Evolutionary conservation across 2,888 invertebrate species (phyloP), one percentile per base, ranked within the genome.

Genomic region (Drosophila robusta): DNA sequence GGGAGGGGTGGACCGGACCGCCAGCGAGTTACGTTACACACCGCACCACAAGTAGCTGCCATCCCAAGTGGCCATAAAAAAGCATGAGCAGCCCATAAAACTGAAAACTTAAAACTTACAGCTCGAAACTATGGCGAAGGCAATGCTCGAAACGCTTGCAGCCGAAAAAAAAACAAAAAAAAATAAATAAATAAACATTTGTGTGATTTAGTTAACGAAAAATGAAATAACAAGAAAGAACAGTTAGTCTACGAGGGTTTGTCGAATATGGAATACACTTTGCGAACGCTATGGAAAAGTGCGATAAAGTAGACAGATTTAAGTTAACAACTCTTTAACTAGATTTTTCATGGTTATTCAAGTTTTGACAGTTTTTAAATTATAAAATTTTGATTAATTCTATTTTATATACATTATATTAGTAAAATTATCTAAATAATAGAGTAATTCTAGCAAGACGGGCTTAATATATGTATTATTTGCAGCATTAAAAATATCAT

Each of bases 11-110:
- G n/a, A 14, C n/a, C 26, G 12, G 54, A 4, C 34, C 12, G 54
- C 5, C 44, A 12, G 54, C 18, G 8, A 14, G 54, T 44, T 34
- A 36, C 34, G 44, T 34, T 44, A 41, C 41, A 16, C 18, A 4
- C 11, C 24, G 34, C 36, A 32, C 49, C 34, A 29, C 68, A 49
- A 69, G 69, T 69, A 67, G 67, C 67, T 67, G 67, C 69, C 70
- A 69, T 51, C 41, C 45, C 55, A 71, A 74, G 62, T 63, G 75
- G 34, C 63, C 75, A 75, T 78, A 74, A 74, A 74, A 68, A 78
- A 52, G 55, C 62, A 78, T 71, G 67, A 74, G 61, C 74, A 62
- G 56, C 68, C 41, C 75, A 78, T 75, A 75, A 75, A 78, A 68
- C 47, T 38, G 29, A 47, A 57, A 62, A 79, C 64, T 47, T 49